Base-by-base conservation (phyloP, 2,797 vertebrate genomes). In the Kryptolebias ocellatus region DNA sequence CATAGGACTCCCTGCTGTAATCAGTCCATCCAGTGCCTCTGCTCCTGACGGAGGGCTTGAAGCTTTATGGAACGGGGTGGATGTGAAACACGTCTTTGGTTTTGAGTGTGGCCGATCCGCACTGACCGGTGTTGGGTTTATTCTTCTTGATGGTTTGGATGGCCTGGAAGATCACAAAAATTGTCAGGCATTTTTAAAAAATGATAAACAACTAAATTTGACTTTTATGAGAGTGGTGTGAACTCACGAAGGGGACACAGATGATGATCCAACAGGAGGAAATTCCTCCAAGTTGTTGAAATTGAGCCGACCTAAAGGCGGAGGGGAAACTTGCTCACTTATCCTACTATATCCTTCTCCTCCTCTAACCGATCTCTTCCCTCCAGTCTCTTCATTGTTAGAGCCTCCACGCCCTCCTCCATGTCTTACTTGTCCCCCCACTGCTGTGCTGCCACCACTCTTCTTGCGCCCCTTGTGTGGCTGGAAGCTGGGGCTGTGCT, bases 51-150 rank as follows among this genome's bases (percentile, higher is more conserved):
- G 63, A 1, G 92, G 84, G 18, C 81, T 88, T 31, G 92, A 90
- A 37, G 90, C 83, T 52, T 93, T 90, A 77, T 90, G 95, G 86
- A 99, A 93, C 0, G 98, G 98, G 0, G 96, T 98, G 63, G 98
- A 98, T 50, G 96, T 99, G 91, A 99, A 99, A 82, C 98, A 99
- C 55, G 83, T 97, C 93, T 97, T 97, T 76, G 96, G 96, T 89
- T 97, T 97, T 39, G 96, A 99, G 59, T 96, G 93, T 0, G 95
- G 94, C n/a, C 96, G 93, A 75, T 97, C 97, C 5, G 92, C 90
- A 87, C 95, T 96, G 75, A 99, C 96, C 20, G 96, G 96, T 7
- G 98, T 99, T 12, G 98, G 98, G 83, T 99, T 99, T 89, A 99
- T 99, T 84, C 98, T 91, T 63, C 98, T 93, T 0, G 97, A 98